These are phyloP conservation scores for Spatulosminthurus flaviceps DNA, from an alignment of 2,888 invertebrate species.

Conservation along the genomic window DNA sequence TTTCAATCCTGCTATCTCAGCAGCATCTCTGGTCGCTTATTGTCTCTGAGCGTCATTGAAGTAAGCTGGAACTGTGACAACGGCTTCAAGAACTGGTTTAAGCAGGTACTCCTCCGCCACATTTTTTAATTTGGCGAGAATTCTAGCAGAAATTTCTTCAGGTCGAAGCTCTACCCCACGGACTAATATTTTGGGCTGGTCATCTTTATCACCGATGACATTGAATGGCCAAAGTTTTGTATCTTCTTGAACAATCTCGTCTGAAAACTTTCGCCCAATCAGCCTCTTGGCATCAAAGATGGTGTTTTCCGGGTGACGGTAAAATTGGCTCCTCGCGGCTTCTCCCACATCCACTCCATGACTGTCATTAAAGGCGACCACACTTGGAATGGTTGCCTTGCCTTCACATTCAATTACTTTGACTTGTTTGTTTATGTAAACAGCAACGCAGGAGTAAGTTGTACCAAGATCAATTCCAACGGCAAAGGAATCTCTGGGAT, in stretches of 20 bases:
- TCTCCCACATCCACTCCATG: constrained; percentile 82
- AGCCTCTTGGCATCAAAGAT: constrained; percentile 87
- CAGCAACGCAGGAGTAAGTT: constrained; percentile 55
- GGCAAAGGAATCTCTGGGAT: constrained; percentile 30
- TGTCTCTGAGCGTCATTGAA: constrained; percentile 39
- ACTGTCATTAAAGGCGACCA: constrained; percentile 85
- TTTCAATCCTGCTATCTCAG: constrained; percentile 31
- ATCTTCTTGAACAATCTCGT: constrained; percentile 88
- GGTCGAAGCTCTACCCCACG: not conserved
- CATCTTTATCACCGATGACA: constrained; percentile 75
- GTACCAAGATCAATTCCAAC: constrained; percentile 58
- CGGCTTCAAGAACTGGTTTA: not conserved
- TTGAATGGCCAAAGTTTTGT: constrained; percentile 95
- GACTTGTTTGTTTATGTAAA: constrained; percentile 50
- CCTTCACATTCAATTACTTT: constrained; percentile 47
- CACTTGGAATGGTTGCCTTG: constrained; percentile 76
- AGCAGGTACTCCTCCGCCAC: constrained; percentile 31
- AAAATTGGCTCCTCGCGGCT: constrained; percentile 82
- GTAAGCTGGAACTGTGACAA: constrained; percentile 45
- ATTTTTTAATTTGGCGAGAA: constrained; percentile 26
- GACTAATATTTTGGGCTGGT: constrained; percentile 27
- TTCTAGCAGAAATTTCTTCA: constrained; percentile 42
- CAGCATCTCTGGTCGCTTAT: constrained; percentile 44
- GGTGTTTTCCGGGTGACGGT: constrained; percentile 10
- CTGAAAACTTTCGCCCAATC: constrained; percentile 89